A percentile compares a stretch with the other conserved stretches of the same genome.
Conservation (phyloP, 2,888 invertebrate species). For the Lumbricus terrestris region DNA sequence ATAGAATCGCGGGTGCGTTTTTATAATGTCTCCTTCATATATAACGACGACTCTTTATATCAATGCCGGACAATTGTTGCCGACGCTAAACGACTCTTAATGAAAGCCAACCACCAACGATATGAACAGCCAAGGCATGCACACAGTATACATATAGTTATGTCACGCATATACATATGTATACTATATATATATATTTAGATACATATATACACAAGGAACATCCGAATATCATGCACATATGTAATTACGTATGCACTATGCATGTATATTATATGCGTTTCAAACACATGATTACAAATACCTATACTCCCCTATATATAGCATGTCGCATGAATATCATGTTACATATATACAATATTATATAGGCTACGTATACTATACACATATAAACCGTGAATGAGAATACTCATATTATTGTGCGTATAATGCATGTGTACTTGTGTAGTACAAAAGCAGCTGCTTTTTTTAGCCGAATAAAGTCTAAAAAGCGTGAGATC, state of each 20-base stretch:
- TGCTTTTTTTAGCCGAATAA: no score
- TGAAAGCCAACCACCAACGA: not conserved
- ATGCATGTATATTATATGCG: not conserved
- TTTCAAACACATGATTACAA: not conserved
- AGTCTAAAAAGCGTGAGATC: no score
- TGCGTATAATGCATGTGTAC: no score
- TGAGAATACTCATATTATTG: no score
- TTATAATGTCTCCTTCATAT: not conserved
- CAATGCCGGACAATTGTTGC: not conserved
- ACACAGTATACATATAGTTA: not conserved
- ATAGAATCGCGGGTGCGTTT: not conserved
- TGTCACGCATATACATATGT: not conserved
- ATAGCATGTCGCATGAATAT: not conserved
- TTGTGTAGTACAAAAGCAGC: no score
- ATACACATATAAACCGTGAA: not conserved
- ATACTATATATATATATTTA: no score
- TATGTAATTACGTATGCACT: no score
- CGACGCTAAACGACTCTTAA: not conserved
- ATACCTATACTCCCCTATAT: no score
- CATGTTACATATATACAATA: no score
- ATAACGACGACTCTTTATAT: slow-evolving; percentile 3
- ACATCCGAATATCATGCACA: no score
- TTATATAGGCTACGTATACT: no score
- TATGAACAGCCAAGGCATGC: not conserved
- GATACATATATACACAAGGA: no score